These are phyloP conservation scores for Zootoca vivipara DNA, from an alignment of 2,113 vertebrate genomes.

Conservation along the genomic window DNA sequence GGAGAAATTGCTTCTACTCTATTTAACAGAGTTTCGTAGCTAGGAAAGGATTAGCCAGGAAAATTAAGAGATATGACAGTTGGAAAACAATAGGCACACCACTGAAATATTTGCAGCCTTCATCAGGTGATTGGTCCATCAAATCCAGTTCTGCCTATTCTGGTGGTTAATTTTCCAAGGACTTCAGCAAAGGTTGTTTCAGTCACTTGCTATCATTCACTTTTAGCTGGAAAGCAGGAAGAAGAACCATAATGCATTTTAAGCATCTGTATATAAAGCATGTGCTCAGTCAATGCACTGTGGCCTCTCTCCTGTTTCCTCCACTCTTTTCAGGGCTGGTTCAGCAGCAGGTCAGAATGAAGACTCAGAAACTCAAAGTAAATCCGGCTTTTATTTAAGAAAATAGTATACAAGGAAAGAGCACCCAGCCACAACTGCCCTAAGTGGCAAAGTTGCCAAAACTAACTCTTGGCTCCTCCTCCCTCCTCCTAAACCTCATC, in stretches of 20 bases:
- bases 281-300: background rate
- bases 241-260: background rate
- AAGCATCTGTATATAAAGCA: background rate
- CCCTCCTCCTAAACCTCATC: too few relatives aligned
- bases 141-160: background rate
- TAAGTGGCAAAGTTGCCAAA: too few relatives aligned
- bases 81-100: background rate
- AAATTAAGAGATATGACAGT: background rate
- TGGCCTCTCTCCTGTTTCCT: background rate
- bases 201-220: background rate
- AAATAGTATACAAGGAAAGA: too few relatives aligned
- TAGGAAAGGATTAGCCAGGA: background rate
- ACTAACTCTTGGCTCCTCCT: too few relatives aligned
- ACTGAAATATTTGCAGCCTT: background rate
- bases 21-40: background rate
- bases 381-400: too few relatives aligned
- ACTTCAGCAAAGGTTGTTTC: too few relatives aligned
- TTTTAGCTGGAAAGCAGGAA: background rate
- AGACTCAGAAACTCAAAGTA: too few relatives aligned
- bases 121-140: background rate
- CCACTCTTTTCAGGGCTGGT: too few relatives aligned
- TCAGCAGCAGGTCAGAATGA: too few relatives aligned
- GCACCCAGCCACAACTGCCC: too few relatives aligned
- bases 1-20: constrained; percentile 12
- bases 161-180: background rate